Base-by-base conservation (phyloP, 1,140 invertebrate genomes). In the Acromyrmex charruanus region DNA sequence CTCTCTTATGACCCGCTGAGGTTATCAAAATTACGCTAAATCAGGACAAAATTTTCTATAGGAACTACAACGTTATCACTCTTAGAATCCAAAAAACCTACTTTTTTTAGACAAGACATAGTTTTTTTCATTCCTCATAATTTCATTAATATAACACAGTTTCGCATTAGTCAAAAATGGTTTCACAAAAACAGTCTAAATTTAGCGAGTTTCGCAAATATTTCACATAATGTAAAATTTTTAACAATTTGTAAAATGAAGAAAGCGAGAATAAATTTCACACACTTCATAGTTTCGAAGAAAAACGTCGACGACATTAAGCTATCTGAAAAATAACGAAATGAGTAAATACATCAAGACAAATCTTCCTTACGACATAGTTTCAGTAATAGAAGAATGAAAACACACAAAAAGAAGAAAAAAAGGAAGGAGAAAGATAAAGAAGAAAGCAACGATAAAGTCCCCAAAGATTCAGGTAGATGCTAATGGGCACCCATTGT, bases 401-500 rank as follows among this genome's bases (percentile, higher is more conserved):
- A 61, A 31, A 25, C 25, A 28, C 21, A 77, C 49, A 59, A 86
- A 61, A 81, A 88, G 84, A 88, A 87, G 66, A 18, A 28, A 68
- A 77, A 49, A 85, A 82, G 75, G 35, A 39, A 39, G 58, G 79
- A 55, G 53, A n/a, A 66, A 61, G 63, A 77, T 18, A 39, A 82
- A 44, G 5, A 61, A 81, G 28, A 87, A 53, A 59, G 39, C 72
- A 75, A 31, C 61, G 31, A 58, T 28, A 65, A 74, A 87, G 77
- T 74, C 74, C 59, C 86, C 58, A 55, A 61, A 89, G 68, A 77
- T 72, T 59, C 91, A 92, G 92, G 92, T 93, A 93, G 90, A 92
- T 91, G 86, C 89, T 93, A 92, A 93, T 93, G 86, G 74, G 85
- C 68, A 61, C 81, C 91, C 74, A 92, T 93, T 92, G 89, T 93